These are phyloP conservation scores for Apostichopus leukothele DNA, from an alignment of 53 echinoderm and acorn worm genomes.

Conservation along the genomic window DNA sequence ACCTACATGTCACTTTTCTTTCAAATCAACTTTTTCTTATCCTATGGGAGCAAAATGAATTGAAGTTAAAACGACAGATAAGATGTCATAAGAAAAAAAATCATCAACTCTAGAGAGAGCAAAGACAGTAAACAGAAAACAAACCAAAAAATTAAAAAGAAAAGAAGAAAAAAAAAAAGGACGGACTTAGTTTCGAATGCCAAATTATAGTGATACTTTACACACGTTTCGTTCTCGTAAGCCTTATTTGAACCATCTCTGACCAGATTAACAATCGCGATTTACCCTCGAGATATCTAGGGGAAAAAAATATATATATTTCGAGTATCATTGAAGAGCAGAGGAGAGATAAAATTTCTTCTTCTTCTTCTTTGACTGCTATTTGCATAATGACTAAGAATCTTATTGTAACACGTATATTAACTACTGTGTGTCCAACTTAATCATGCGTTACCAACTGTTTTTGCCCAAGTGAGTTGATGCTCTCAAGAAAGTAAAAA, in stretches of 20 bases:
- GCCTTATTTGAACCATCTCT: conserved; percentile 3
- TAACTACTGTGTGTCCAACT: conserved; percentile 36
- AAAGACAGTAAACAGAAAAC: neutral
- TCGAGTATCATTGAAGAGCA: conserved; percentile 32
- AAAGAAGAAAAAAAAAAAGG: neutral
- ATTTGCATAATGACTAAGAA: conserved; percentile 46
- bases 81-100: neutral
- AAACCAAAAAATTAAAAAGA: neutral
- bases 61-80: neutral
- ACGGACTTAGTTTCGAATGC: neutral
- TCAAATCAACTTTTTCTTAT: neutral
- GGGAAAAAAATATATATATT: neutral
- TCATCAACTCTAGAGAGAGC: neutral
- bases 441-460: conserved; percentile 34
- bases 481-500: conserved; percentile 24
- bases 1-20: neutral
- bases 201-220: neutral
- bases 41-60: neutral
- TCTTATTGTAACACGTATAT: neutral
- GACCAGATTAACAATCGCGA: conserved; percentile 9
- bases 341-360: neutral
- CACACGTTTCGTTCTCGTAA: neutral
- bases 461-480: conserved; percentile 22
- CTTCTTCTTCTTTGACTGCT: neutral
- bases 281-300: conserved; percentile 25